These are phyloP conservation scores for Metallyticus violacea DNA, from an alignment of 2,888 invertebrate genomes.

Conservation along the genomic window DNA sequence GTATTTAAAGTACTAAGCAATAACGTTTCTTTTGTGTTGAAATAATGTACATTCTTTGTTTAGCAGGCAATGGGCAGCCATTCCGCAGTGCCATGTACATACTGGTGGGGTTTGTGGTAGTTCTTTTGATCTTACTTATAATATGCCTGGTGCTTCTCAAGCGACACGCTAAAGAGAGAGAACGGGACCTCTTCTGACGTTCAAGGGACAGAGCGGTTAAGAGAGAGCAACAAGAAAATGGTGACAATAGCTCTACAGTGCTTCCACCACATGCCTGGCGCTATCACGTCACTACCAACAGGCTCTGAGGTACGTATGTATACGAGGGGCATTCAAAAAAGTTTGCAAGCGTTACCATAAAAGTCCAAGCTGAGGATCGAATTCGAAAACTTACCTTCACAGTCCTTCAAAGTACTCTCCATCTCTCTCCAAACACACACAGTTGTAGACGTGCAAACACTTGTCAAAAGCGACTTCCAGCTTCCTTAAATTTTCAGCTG, in stretches of 20 bases:
- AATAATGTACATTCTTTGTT: background rate
- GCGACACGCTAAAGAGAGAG: slow-evolving; percentile 44
- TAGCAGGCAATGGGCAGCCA: slow-evolving; percentile 45
- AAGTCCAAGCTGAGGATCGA: too few relatives aligned
- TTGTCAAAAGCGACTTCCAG: too few relatives aligned
- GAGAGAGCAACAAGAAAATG: background rate
- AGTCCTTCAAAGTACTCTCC: too few relatives aligned
- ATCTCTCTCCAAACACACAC: too few relatives aligned
- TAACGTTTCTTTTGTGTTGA: too few relatives aligned
- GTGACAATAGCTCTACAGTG: background rate
- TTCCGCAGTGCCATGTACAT: slow-evolving; percentile 61
- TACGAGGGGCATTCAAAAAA: too few relatives aligned
- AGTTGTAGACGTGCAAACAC: too few relatives aligned
- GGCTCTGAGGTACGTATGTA: background rate
- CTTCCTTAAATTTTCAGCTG: too few relatives aligned
- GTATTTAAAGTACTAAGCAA: too few relatives aligned
- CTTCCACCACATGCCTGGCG: slow-evolving; percentile 30
- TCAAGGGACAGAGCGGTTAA: slow-evolving; percentile 31
- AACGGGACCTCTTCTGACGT: slow-evolving; percentile 41
- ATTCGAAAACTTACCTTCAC: too few relatives aligned
- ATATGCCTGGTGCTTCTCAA: slow-evolving; percentile 55
- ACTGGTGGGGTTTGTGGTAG: slow-evolving; percentile 54
- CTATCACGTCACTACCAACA: slow-evolving; percentile 29
- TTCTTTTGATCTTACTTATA: slow-evolving; percentile 51
- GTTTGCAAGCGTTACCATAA: too few relatives aligned